phyloP scores from a whole-genome alignment of 2,888 invertebrate species.

The Mimas tiliae region DNA sequence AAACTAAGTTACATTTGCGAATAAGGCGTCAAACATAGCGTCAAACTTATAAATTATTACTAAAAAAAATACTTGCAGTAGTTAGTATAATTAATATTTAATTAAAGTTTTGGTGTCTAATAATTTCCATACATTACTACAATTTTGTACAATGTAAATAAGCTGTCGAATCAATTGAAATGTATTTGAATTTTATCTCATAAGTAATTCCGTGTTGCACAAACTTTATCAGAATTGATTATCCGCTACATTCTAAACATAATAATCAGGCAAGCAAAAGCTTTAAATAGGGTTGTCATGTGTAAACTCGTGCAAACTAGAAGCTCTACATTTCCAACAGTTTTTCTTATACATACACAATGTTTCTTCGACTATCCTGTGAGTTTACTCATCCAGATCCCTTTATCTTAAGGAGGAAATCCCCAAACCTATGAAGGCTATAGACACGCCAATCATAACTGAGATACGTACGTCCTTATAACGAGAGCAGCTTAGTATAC shows the following conservation, averaged over 20 bases:
- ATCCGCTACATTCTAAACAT: slow-evolving; percentile 12
- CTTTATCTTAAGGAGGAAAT: too few species aligned
- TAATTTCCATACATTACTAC: slow-evolving; percentile 4
- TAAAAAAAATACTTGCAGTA: neutral
- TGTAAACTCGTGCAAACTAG: neutral
- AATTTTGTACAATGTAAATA: slow-evolving; percentile 1
- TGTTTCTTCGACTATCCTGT: too few species aligned
- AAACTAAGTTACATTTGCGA: too few species aligned
- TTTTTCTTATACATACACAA: too few species aligned
- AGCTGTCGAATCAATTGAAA: neutral
- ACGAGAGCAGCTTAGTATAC: too few species aligned
- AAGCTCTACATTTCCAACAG: too few species aligned
- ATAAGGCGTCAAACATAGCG: too few species aligned
- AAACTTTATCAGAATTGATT: slow-evolving; percentile 19
- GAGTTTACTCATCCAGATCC: too few species aligned
- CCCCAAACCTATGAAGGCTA: too few species aligned
- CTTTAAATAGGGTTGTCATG: neutral
- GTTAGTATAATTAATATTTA: neutral
- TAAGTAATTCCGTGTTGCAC: slow-evolving; percentile 8
- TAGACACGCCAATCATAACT: too few species aligned
- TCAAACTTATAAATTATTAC: neutral
- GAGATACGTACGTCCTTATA: too few species aligned
- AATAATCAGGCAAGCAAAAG: slow-evolving; percentile 4
- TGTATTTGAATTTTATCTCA: neutral
- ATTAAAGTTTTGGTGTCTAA: neutral